Conservation (phyloP, 2,113 vertebrate genomes). For the Caloenas nicobarica region DNA sequence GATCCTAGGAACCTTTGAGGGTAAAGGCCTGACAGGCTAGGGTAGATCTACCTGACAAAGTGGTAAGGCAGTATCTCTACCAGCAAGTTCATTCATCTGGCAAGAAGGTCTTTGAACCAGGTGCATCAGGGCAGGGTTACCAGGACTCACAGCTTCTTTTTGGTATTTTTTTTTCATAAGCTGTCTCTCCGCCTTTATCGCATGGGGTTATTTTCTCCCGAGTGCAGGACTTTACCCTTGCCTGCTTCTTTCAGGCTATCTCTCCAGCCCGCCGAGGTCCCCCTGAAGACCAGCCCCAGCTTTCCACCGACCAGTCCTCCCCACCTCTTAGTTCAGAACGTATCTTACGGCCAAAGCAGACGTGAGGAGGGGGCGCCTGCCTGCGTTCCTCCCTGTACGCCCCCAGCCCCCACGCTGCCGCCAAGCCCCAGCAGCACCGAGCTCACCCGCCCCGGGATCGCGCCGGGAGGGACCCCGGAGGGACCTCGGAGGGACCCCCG, state of each 20-base stretch:
- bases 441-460: neutral
- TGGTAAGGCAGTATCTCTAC: neutral
- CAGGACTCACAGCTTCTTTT: neutral
- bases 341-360: fast-evolving
- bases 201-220: neutral
- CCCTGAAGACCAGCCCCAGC: neutral
- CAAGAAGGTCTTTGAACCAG: neutral
- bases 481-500: too few species aligned
- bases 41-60: neutral
- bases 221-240: neutral
- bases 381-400: neutral
- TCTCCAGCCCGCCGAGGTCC: neutral
- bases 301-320: too few species aligned
- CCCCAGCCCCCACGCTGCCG: too few species aligned
- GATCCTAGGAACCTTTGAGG: neutral
- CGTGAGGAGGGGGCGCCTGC: too few species aligned
- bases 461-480: neutral
- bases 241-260: neutral
- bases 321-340: fast-evolving
- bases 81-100: neutral
- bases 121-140: neutral
- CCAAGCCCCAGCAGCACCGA: too few species aligned
- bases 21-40: neutral
- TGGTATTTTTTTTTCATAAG: neutral
- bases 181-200: neutral